Base-by-base conservation (phyloP, 2,113 vertebrate species). In the Tinamus guttatus region DNA sequence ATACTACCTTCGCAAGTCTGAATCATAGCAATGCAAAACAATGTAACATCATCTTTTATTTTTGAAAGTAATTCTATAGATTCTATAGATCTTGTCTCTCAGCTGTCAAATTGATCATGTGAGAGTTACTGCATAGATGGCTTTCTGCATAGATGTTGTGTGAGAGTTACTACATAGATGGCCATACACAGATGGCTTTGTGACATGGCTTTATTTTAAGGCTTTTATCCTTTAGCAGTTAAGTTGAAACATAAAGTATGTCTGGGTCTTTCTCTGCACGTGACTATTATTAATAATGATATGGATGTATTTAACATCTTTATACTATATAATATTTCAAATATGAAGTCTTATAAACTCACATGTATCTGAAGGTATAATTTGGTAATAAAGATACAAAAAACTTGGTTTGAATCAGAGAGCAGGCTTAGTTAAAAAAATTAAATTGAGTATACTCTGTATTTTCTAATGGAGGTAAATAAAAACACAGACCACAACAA, bases 81-180 rank as follows among this genome's bases (percentile, higher is more conserved):
- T 58, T 1, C 1, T 49, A 24, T 22, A 49, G 49, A 24, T 78
- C 65, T 58, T 71, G 2, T 70, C 14, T 81, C 15, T 45, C 9
- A 10, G 34, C 58, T 43, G 2, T 70, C 49, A 43, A 1, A 9
- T 7, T 47, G 18, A 12, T 40, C 7, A 12, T 16, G 3, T 9
- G 13, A 71, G 25, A 34, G 14, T 21, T 49, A 2, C 36, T 74
- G 5, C 20, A 18, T 8, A 3, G 8, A 9, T 11, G 8, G 0
- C 4, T 52, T 90, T 71, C 43, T 43, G n/a, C n/a, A n/a, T n/a
- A n/a, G n/a, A n/a, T n/a, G n/a, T n/a, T n/a, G n/a, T 16, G 3
- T 9, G 13, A 71, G 25, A 34, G 14, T 21, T 49, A 2, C 36
- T 74, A 5, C 20, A 18, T 8, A 3, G 8, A 9, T 11, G n/a